phyloP scores from a whole-genome alignment of 1,140 invertebrate species.

The Drosophila melanogaster region DNA sequence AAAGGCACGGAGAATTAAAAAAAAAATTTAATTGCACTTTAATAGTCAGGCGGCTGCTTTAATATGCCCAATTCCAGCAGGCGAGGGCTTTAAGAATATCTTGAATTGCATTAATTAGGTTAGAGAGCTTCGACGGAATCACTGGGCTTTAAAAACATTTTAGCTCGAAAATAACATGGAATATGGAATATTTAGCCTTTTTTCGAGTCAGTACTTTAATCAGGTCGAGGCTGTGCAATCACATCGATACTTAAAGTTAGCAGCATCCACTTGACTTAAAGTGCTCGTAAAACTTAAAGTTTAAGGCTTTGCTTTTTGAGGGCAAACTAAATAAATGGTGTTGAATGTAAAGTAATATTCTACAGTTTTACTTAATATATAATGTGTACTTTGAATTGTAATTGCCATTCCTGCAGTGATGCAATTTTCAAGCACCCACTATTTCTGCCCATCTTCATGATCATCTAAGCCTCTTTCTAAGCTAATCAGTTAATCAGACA shows the following conservation, averaged over 20 bases:
- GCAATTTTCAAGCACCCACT: background rate
- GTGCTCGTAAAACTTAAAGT: slow-evolving; percentile 1
- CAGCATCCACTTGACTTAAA: background rate
- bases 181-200: slow-evolving; percentile 15
- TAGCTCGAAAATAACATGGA: slow-evolving; percentile 7
- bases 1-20: slow-evolving; percentile 39
- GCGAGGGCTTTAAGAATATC: slow-evolving; percentile 18
- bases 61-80: slow-evolving; percentile 58
- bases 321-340: background rate
- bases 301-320: background rate
- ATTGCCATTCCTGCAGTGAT: background rate
- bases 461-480: slow-evolving; percentile 25
- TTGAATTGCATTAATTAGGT: slow-evolving; percentile 49
- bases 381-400: background rate
- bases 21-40: slow-evolving; percentile 77
- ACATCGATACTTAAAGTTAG: background rate
- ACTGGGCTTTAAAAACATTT: slow-evolving; percentile 19
- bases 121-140: slow-evolving; percentile 19
- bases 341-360: background rate
- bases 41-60: slow-evolving; percentile 64
- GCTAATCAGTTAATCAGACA: slow-evolving; percentile 58
- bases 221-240: slow-evolving; percentile 5
- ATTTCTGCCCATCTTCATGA: slow-evolving; percentile 33
- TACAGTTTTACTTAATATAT: background rate
- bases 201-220: slow-evolving; percentile 3